Evolutionary conservation across 2,888 invertebrate genomes (phyloP).

Genomic region (Macroteleia sp.): DNA sequence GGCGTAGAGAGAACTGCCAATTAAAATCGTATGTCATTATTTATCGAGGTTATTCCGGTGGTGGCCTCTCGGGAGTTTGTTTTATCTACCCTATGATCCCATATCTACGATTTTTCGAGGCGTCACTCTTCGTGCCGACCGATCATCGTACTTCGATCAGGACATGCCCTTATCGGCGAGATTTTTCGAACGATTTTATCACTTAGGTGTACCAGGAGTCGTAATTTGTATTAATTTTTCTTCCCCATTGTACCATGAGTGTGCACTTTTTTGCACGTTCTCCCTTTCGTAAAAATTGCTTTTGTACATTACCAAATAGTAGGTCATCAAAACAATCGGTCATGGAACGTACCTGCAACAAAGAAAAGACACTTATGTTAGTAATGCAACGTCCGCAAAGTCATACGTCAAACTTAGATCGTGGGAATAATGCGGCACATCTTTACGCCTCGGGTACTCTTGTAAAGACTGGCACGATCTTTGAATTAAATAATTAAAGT

Average conservation of each 20-base stretch:
- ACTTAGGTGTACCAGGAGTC: too few species aligned
- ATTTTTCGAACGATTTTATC: not conserved
- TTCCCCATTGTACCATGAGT: not conserved
- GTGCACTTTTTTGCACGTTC: constrained; percentile 14
- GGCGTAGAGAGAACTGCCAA: constrained; percentile 69
- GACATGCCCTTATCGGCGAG: not conserved
- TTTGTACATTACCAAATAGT: constrained; percentile 27
- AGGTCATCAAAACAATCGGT: constrained; percentile 41
- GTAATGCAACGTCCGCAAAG: constrained; percentile 27
- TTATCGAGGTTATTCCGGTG: constrained; percentile 70
- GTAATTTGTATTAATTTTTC: constrained; percentile 18
- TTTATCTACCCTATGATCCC: constrained; percentile 26
- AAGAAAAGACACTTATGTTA: constrained; percentile 55
- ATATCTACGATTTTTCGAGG: constrained; percentile 15
- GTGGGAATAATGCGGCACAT: constrained; percentile 34
- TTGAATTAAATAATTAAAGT: constrained; percentile 67
- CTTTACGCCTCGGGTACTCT: constrained; percentile 12
- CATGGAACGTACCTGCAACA: constrained; percentile 68
- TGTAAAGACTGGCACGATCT: constrained; percentile 49
- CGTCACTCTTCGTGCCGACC: constrained; percentile 12
- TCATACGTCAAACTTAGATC: constrained; percentile 42
- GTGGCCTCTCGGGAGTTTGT: constrained; percentile 35
- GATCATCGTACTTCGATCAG: constrained; percentile 5
- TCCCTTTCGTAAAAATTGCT: constrained; percentile 5
- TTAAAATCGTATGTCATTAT: constrained; percentile 77